A percentile compares a stretch with the other conserved stretches of the same genome.
Evolutionary conservation across 2,797 vertebrate genomes (phyloP).

Genomic region (Cottoperca gobio): DNA sequence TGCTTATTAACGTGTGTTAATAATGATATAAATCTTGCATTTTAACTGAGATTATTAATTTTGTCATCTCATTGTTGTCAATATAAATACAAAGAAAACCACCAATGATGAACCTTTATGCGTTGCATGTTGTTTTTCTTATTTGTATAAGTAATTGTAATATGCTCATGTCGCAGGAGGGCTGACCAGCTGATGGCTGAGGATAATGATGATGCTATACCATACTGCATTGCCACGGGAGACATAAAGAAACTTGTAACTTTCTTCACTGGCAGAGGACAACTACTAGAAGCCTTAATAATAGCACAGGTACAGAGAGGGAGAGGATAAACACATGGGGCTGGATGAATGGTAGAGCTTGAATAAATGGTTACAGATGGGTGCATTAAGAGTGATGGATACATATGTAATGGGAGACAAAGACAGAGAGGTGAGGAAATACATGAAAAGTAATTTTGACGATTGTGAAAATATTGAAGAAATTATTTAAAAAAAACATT

Average conservation of each 20-base stretch:
- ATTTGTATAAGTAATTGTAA: background rate
- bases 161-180: conserved; percentile 80
- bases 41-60: background rate
- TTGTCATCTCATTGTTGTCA: background rate
- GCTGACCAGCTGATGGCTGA: conserved; percentile 95
- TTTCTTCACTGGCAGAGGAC: conserved; percentile 95
- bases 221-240: conserved; percentile 93
- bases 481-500: background rate
- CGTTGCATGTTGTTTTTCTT: background rate
- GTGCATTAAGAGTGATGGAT: too few relatives aligned
- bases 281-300: conserved; percentile 93
- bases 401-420: background rate
- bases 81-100: background rate
- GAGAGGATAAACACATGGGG: background rate
- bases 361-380: background rate
- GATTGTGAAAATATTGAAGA: background rate
- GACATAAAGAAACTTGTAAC: conserved; percentile 91
- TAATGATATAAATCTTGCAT: background rate
- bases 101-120: background rate
- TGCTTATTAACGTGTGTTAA: too few relatives aligned
- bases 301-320: conserved; percentile 89
- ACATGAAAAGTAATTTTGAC: background rate
- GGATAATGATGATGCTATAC: conserved; percentile 93
- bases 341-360: background rate
- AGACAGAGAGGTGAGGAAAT: background rate